Conservation (phyloP, 2,113 vertebrate species). For the Eulemur rufifrons region DNA sequence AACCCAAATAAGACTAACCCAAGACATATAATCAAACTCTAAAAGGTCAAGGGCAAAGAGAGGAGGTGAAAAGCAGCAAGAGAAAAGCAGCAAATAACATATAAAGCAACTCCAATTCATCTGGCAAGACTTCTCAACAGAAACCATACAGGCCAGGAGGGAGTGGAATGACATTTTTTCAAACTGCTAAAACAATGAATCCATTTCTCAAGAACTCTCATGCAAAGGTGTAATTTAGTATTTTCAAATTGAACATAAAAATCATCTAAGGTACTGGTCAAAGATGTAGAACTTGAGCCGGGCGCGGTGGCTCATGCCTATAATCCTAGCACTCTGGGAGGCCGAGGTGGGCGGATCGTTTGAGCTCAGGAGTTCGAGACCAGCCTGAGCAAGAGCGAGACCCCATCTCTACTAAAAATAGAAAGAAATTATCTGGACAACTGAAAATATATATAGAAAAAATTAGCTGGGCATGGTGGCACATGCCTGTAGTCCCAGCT, state of each 20-base stretch:
- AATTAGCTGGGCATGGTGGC: no score
- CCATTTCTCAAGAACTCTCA: not conserved
- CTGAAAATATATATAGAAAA: no score
- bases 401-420: no score
- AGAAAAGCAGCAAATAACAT: not conserved
- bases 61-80: not conserved
- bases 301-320: no score
- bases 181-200: not conserved
- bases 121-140: not conserved
- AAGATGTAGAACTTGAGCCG: not conserved
- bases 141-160: not conserved
- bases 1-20: not conserved
- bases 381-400: no score
- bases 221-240: conserved; percentile 1
- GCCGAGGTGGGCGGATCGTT: no score
- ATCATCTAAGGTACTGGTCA: not conserved
- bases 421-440: no score
- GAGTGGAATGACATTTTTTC: not conserved
- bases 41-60: not conserved
- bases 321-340: no score
- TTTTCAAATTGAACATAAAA: conserved; percentile 13
- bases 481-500: no score
- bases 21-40: not conserved
- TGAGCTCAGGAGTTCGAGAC: no score
- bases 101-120: not conserved